phyloP scores from a whole-genome alignment of 2,797 vertebrate genomes.

The Manis javanica region DNA sequence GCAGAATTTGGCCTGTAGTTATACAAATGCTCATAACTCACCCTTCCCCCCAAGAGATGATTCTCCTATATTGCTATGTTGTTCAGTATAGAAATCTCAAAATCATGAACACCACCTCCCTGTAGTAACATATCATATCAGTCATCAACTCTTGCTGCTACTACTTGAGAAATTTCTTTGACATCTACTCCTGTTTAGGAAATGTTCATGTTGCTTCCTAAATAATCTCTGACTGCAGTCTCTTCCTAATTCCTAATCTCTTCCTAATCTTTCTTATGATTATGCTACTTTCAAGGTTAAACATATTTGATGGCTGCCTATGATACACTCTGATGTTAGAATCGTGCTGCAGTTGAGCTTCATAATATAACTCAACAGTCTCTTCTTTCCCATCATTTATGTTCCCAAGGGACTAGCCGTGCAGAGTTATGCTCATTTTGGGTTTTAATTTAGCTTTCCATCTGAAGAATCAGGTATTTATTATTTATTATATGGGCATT shows the following conservation, averaged over 20 bases:
- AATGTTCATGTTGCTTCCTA: background rate
- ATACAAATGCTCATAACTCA: constrained; percentile 2
- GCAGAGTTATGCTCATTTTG: background rate
- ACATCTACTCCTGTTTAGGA: background rate
- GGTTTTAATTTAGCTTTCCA: background rate
- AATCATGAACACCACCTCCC: background rate
- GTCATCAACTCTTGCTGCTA: background rate
- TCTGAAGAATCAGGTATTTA: background rate
- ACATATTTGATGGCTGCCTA: background rate
- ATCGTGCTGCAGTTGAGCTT: background rate
- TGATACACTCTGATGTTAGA: background rate
- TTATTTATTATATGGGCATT: constrained; percentile 31
- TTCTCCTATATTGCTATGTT: background rate
- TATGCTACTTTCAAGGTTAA: background rate
- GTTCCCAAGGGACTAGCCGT: background rate
- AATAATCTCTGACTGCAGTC: background rate
- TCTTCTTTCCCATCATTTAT: background rate
- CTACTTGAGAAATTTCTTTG: background rate
- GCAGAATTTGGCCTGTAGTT: background rate
- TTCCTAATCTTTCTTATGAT: background rate
- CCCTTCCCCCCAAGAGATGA: background rate
- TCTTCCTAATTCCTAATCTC: background rate
- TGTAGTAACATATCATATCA: background rate
- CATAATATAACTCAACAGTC: background rate
- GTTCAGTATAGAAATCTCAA: background rate